Evolutionary conservation across 2,888 invertebrate species (phyloP).

Genomic region (Harpalus rufipes): DNA sequence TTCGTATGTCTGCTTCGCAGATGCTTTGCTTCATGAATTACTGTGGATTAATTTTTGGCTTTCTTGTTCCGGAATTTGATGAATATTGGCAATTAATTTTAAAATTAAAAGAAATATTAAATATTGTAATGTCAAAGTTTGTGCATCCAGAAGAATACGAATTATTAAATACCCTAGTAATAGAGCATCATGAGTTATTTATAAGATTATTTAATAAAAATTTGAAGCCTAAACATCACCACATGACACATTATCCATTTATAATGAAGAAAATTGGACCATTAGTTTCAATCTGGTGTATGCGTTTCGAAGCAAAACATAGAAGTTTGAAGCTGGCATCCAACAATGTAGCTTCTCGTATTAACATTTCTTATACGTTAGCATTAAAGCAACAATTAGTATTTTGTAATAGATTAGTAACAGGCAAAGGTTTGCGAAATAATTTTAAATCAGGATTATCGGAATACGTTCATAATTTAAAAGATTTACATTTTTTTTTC

Average conservation of each 20-base stretch:
- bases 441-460: background rate
- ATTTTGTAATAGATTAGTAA: slow-evolving; percentile 4
- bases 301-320: background rate
- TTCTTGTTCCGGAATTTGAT: background rate
- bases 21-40: background rate
- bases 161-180: background rate
- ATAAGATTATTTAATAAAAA: background rate
- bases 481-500: background rate
- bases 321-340: background rate
- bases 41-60: background rate
- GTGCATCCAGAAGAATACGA: background rate
- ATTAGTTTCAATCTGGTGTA: background rate
- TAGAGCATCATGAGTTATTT: background rate
- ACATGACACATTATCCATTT: background rate
- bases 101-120: background rate
- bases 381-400: background rate
- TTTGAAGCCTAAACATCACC: background rate
- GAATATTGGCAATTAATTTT: background rate
- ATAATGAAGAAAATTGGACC: background rate
- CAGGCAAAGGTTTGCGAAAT: background rate
- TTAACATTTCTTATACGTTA: background rate
- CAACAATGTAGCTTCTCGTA: background rate
- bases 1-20: background rate
- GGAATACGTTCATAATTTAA: background rate
- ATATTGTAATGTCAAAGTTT: background rate